Base-by-base conservation (phyloP, 2,113 vertebrate genomes). In the Tyrannus savana region DNA sequence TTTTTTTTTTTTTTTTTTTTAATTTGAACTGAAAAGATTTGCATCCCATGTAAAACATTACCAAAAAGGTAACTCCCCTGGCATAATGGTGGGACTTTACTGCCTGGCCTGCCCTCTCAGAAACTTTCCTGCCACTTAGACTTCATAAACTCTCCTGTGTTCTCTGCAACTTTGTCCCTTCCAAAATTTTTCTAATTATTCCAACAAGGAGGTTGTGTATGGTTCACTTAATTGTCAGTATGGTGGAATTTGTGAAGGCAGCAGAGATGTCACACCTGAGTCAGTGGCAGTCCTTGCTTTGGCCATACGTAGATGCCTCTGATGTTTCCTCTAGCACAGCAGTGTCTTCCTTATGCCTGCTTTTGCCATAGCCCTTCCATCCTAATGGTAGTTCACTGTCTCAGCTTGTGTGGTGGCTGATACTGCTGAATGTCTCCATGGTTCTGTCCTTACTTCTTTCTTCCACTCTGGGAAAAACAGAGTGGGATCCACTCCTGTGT, bases 141-240 rank as follows among this genome's bases (percentile, higher is more conserved):
- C 3, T 53, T 85, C 12, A 9, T 9, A 30, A 82, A 56, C 10
- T 63, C 14, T 59, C 15, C 7, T 6, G 0, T 27, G 14, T 33
- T 78, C 39, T 75, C 37, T 68, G 42, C 1, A 3, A 10, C 25
- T 46, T 87, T 89, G 19, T 77, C 12, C 22, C 7, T 64, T 37
- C 17, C 37, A 69, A 66, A 74, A 3, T 3, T 35, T 46, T 81
- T 58, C 14, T 49, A 1, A 46, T 46, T 55, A 14, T 27, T 42
- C 17, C 39, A 42, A 30, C 0, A 0, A 13, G 33, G 39, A 62
- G 5, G 42, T 62, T 0, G 0, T 3, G 3, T 4, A 0, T 4
- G 22, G 23, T 42, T 16, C 22, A 25, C 42, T 23, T 17, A 28
- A 23, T 39, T 25, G 15, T 42, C 72, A 16, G 19, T 30, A 10